Evolutionary conservation across 2,888 invertebrate genomes (phyloP).

Genomic region (Conus canariensis): DNA sequence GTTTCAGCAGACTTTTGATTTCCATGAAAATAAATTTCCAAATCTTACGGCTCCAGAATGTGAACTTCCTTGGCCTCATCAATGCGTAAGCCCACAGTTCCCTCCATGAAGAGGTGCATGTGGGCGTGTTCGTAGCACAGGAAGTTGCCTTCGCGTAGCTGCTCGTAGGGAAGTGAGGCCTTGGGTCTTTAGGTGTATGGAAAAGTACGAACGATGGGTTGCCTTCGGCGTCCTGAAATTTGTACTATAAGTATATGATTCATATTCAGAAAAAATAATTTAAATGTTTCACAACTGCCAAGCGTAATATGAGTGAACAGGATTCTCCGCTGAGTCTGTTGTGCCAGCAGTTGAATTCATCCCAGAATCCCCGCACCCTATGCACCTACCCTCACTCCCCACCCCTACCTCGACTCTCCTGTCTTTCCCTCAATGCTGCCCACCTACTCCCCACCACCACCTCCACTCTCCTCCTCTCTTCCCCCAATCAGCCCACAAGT

Average conservation of each 20-base stretch:
- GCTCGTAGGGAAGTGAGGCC: slow-evolving; percentile 35
- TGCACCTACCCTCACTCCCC: too few species aligned
- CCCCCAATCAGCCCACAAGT: too few species aligned
- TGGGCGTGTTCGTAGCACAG: slow-evolving; percentile 26
- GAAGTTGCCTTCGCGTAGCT: slow-evolving; percentile 29
- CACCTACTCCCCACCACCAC: too few species aligned
- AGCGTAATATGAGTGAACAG: neutral
- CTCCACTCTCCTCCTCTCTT: too few species aligned
- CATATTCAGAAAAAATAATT: neutral
- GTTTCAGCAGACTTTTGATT: too few species aligned
- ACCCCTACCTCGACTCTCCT: too few species aligned
- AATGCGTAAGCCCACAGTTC: slow-evolving; percentile 23
- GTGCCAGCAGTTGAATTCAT: too few species aligned
- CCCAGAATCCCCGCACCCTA: too few species aligned
- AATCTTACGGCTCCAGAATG: slow-evolving; percentile 27
- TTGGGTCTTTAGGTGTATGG: neutral
- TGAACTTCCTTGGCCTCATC: neutral
- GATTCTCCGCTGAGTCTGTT: neutral
- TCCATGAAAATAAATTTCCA: too few species aligned
- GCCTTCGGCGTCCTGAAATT: slow-evolving; percentile 5
- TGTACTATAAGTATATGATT: neutral
- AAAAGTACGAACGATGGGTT: slow-evolving; percentile 26
- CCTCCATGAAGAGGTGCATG: slow-evolving; percentile 20
- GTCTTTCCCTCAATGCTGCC: too few species aligned
- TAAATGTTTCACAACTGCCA: neutral